Base-by-base conservation (phyloP, 2,888 invertebrate species). In the Acheta domesticus region DNA sequence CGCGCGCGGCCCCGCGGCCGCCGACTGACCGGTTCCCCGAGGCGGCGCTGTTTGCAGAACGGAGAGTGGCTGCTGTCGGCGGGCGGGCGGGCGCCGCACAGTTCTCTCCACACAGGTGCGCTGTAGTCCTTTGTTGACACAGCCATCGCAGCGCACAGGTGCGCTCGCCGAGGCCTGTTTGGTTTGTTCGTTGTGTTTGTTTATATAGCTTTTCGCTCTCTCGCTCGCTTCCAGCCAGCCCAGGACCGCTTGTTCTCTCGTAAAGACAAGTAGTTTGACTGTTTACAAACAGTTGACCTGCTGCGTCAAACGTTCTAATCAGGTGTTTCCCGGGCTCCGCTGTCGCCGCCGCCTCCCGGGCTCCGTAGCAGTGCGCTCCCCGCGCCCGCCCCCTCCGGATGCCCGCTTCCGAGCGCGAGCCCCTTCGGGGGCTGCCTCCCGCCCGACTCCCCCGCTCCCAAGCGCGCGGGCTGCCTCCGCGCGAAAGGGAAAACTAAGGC, bases 151-250 rank as follows among this genome's bases (percentile, higher is more conserved):
- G 62, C 62, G 62, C 62, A 62, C 62, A 62, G 62, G 62, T 62
- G 62, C 62, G 62, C 62, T 62, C 62, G 62, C n/a, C n/a, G 16
- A 62, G 62, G 14, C 62, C 62, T 62, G 62, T 62, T 62, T 62
- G 62, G 62, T 62, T 62, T 62, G 62, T 62, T 62, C 62, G 62
- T 62, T 62, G 62, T 62, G 62, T 62, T 62, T 62, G 62, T 62
- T 62, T 62, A 62, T 62, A 62, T n/a, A 62, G 62, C 62, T 62
- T n/a, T 62, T 62, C 62, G 62, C 62, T 62, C 62, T 19, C 16
- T 62, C 62, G 62, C 62, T 62, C 62, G 62, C n/a, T 62, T 14
- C 62, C 62, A 62, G 16, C 62, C 62, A 62, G 62, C 62, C n/a
- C 62, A 14, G n/a, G 62, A 62, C 62, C 62, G 62, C n/a, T 62